Evolutionary conservation across 2,113 vertebrate species (phyloP).

Genomic region (Mungos mungo): DNA sequence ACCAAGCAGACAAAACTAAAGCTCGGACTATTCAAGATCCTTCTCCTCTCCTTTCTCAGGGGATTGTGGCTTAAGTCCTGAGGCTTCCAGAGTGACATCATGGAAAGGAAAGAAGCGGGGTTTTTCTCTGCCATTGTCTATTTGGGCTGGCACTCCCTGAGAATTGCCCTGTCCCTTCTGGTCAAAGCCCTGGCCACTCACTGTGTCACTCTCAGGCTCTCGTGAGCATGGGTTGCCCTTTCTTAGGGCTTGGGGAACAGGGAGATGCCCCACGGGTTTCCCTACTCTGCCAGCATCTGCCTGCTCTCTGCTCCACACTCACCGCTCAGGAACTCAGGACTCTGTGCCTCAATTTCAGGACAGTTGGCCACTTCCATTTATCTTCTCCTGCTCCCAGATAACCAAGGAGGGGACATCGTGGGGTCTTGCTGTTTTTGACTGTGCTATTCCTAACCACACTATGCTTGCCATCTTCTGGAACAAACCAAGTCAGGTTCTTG

Average conservation of each 20-base stretch:
- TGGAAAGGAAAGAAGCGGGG: background rate
- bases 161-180: background rate
- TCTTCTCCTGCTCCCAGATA: background rate
- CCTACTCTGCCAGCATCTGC: background rate
- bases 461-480: background rate
- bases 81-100: background rate
- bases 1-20: background rate
- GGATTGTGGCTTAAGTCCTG: background rate
- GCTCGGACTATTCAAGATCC: background rate
- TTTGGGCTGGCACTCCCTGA: background rate
- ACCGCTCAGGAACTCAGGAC: background rate
- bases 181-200: background rate
- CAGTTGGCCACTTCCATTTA: background rate
- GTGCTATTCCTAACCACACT: background rate
- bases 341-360: background rate
- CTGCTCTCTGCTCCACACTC: background rate
- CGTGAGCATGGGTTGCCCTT: background rate
- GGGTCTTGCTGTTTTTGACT: background rate
- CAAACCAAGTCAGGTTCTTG: background rate
- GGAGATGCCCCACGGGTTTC: background rate
- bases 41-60: background rate
- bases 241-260: background rate
- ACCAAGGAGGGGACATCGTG: background rate
- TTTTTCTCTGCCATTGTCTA: background rate
- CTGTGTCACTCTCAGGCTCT: background rate